Evolutionary conservation across 2,888 invertebrate genomes (phyloP).

Genomic region (Phalera bucephala): DNA sequence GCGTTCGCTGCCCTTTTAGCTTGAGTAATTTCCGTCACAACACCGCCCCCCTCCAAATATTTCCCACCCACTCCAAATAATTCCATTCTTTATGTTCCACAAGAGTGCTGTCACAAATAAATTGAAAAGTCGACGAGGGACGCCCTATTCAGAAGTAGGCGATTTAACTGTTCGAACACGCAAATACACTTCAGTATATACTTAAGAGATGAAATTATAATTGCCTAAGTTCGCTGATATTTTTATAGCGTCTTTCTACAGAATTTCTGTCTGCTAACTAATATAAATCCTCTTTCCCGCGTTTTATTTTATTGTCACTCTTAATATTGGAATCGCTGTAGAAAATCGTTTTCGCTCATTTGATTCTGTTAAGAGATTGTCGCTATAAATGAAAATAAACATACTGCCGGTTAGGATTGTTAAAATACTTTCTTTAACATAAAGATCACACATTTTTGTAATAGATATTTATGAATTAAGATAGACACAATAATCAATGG

Average conservation of each 20-base stretch:
- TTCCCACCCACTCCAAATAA: slow-evolving; percentile 37
- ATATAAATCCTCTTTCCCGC: slow-evolving; percentile 1
- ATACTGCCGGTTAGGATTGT: too few relatives aligned
- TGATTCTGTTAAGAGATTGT: not conserved
- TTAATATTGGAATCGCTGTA: not conserved
- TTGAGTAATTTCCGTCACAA: slow-evolving; percentile 63
- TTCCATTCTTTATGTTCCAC: slow-evolving; percentile 45
- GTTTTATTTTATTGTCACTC: slow-evolving; percentile 1
- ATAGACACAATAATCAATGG: too few relatives aligned
- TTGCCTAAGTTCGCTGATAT: slow-evolving; percentile 7
- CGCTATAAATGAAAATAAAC: not conserved
- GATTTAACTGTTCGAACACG: slow-evolving; percentile 35
- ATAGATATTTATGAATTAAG: too few relatives aligned
- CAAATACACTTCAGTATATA: slow-evolving; percentile 37
- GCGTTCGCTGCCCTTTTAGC: slow-evolving; percentile 46
- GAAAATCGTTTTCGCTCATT: not conserved
- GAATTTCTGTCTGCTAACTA: slow-evolving; percentile 1
- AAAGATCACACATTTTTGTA: too few relatives aligned
- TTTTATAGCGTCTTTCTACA: slow-evolving; percentile 6
- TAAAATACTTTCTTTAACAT: too few relatives aligned
- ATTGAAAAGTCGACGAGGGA: slow-evolving; percentile 44
- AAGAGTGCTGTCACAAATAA: slow-evolving; percentile 47
- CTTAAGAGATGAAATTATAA: slow-evolving; percentile 18
- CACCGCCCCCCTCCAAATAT: slow-evolving; percentile 42
- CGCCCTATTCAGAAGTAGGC: slow-evolving; percentile 13